These are phyloP conservation scores for Plagiodera versicolora DNA, from an alignment of 2,888 invertebrate species.

Conservation along the genomic window DNA sequence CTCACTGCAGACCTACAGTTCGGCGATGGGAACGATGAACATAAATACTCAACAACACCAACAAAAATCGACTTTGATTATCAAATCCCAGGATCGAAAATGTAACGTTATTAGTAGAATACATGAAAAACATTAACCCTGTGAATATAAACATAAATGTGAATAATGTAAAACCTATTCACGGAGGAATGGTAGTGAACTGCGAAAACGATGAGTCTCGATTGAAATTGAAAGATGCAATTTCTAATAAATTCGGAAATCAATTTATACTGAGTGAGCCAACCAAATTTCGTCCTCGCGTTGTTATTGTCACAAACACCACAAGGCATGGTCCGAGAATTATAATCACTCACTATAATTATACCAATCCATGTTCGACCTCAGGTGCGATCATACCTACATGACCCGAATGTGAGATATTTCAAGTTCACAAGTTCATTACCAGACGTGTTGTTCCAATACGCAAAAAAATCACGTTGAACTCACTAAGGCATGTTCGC, in stretches of 20 bases:
- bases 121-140: constrained; percentile 1
- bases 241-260: not conserved
- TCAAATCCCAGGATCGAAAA: constrained; percentile 7
- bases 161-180: not conserved
- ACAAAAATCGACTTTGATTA: not conserved
- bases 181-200: constrained; percentile 6
- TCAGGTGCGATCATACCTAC: too few species aligned
- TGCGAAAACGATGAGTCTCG: not conserved
- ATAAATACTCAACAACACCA: not conserved
- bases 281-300: not conserved
- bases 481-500: too few species aligned
- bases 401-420: too few species aligned
- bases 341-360: too few species aligned
- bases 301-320: too few species aligned
- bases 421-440: too few species aligned
- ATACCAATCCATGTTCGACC: too few species aligned
- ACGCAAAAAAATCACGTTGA: too few species aligned
- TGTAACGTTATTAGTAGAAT: constrained; percentile 4
- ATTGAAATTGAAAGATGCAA: not conserved
- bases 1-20: not conserved
- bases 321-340: too few species aligned
- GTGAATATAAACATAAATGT: too few species aligned
- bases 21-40: not conserved
- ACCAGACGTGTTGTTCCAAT: too few species aligned
- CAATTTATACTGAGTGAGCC: not conserved